Percentiles rank a stretch among this genome's conserved stretches.
phyloP scores from a whole-genome alignment of 2,888 invertebrate species.

The Agriopis leucophaearia region DNA sequence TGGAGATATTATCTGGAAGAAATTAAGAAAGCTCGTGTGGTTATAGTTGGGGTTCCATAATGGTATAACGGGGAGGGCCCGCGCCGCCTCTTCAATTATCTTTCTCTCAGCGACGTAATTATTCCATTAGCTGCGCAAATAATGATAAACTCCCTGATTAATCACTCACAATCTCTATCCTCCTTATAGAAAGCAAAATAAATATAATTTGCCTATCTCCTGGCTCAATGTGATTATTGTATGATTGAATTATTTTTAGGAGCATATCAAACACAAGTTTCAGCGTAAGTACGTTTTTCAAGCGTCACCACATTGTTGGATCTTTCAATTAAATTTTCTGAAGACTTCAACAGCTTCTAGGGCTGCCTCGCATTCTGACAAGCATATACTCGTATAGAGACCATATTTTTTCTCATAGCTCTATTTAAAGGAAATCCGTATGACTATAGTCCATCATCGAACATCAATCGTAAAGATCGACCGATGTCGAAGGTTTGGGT shows the following conservation, averaged over 20 bases:
- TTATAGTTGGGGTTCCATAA: constrained; percentile 57
- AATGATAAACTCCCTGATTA: constrained; percentile 75
- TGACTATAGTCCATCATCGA: too few species aligned
- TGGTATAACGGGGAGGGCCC: constrained; percentile 43
- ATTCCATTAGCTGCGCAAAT: constrained; percentile 81
- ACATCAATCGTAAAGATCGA: background rate
- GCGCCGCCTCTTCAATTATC: constrained; percentile 64
- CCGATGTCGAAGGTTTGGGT: constrained; percentile 13
- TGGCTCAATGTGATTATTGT: background rate
- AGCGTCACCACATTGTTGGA: constrained; percentile 56
- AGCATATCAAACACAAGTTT: constrained; percentile 12
- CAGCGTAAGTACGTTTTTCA: constrained; percentile 52
- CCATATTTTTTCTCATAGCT: background rate
- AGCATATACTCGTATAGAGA: background rate
- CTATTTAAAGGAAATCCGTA: too few species aligned
- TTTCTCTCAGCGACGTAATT: constrained; percentile 69
- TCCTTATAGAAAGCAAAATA: constrained; percentile 29
- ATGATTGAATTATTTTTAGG: constrained; percentile 18
- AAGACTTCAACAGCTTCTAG: constrained; percentile 59
- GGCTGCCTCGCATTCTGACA: constrained; percentile 50
- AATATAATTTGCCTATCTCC: constrained; percentile 32
- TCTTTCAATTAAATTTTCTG: constrained; percentile 66
- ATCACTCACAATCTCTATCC: constrained; percentile 49
- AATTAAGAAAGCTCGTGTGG: constrained; percentile 43
- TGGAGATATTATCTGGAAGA: constrained; percentile 33